phyloP scores from a whole-genome alignment of 2,113 vertebrate genomes.

The Octodon degus region DNA sequence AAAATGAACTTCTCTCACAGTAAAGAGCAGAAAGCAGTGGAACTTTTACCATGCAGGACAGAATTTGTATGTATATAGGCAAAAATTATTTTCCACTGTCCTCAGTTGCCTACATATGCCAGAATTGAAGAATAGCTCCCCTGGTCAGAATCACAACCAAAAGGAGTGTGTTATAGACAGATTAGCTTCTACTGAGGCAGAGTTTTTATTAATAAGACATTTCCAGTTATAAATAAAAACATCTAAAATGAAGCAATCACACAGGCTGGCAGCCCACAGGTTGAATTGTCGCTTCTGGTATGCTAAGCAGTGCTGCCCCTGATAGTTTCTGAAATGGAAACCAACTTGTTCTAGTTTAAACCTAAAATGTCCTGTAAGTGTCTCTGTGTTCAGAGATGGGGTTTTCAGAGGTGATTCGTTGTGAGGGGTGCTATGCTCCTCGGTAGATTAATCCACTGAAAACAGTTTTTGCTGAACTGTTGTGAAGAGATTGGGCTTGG shows the following conservation, averaged over 20 bases:
- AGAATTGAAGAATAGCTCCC: not conserved
- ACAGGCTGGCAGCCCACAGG: not conserved
- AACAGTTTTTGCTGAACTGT: not conserved
- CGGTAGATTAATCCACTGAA: not conserved
- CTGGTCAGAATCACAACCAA: not conserved
- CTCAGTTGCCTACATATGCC: not conserved
- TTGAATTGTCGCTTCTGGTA: not conserved
- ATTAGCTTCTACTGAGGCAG: not conserved
- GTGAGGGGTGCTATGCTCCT: not conserved
- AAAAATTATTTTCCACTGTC: not conserved
- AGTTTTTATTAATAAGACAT: not conserved
- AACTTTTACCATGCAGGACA: not conserved
- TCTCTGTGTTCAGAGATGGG: not conserved
- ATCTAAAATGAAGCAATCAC: not conserved
- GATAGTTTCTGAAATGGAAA: constrained; percentile 21
- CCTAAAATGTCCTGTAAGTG: not conserved
- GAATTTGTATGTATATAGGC: not conserved
- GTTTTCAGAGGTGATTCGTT: not conserved
- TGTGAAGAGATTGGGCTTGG: not conserved
- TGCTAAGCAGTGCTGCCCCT: not conserved
- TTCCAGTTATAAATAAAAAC: not conserved
- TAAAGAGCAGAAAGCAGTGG: not conserved
- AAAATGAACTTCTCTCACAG: not conserved
- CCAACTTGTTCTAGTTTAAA: not conserved
- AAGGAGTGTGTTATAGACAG: fast-evolving